Percentiles rank a stretch among this genome's conserved stretches.
Evolutionary conservation across 2,797 vertebrate genomes (phyloP).

Genomic region (Neosilurus mollespiculum): DNA sequence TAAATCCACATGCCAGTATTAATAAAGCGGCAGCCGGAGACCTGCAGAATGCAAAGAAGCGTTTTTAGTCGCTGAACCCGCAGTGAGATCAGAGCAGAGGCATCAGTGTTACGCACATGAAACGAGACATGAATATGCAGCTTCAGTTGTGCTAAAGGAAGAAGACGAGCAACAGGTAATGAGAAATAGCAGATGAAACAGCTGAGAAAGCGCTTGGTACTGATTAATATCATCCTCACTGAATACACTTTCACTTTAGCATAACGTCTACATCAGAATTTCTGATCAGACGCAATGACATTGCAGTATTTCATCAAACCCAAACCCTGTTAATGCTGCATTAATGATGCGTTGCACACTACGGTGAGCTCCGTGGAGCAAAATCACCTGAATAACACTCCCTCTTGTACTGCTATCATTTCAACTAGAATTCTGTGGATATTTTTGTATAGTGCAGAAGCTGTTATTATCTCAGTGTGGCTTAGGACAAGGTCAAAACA

Average conservation of each 20-base stretch:
- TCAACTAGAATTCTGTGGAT: not conserved
- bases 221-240: slow-evolving; percentile 29
- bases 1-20: slow-evolving; percentile 52
- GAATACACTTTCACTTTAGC: slow-evolving; percentile 29
- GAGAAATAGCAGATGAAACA: slow-evolving; percentile 45
- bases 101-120: slow-evolving; percentile 45
- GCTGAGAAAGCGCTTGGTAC: slow-evolving; percentile 12
- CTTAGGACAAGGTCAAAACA: slow-evolving; percentile 28
- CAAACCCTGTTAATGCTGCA: not conserved
- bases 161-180: slow-evolving; percentile 35
- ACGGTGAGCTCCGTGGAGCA: not conserved
- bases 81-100: slow-evolving; percentile 37
- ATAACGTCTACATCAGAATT: slow-evolving; percentile 22
- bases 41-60: slow-evolving; percentile 35
- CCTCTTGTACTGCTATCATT: not conserved
- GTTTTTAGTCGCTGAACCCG: slow-evolving; percentile 42
- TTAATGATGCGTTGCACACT: slow-evolving; percentile 30
- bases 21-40: slow-evolving; percentile 49
- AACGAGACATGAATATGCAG: slow-evolving; percentile 44
- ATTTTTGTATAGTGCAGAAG: not conserved
- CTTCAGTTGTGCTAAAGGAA: slow-evolving; percentile 23
- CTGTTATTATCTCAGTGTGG: slow-evolving; percentile 1
- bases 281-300: slow-evolving; percentile 29
- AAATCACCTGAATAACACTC: slow-evolving; percentile 14
- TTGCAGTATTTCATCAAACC: slow-evolving; percentile 32